Conservation (phyloP, 2,888 invertebrate species). For the Luperina testacea region DNA sequence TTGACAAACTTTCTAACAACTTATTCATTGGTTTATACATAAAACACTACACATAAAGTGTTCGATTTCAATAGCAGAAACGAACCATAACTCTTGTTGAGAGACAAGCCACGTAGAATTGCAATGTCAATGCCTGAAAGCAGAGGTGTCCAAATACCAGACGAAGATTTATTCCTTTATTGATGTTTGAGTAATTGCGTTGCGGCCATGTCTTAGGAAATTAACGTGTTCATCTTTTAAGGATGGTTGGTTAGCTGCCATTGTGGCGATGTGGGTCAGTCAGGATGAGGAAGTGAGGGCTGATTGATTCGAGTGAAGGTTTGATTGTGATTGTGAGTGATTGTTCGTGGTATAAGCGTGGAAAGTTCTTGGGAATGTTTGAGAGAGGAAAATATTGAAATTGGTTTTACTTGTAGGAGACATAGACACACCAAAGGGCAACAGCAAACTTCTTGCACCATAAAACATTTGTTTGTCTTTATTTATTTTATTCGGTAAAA, state of each 20-base stretch:
- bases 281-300: constrained; percentile 46
- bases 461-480: background rate
- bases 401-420: background rate
- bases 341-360: background rate
- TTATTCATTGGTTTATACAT: constrained; percentile 56
- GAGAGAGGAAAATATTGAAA: background rate
- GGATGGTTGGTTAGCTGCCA: constrained; percentile 52
- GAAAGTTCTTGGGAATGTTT: constrained; percentile 1
- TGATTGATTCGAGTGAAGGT: constrained; percentile 50
- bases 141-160: constrained; percentile 61
- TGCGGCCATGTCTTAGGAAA: constrained; percentile 37
- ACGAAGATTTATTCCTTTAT: constrained; percentile 70
- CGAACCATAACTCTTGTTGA: constrained; percentile 64
- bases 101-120: constrained; percentile 66
- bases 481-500: background rate
- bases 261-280: constrained; percentile 51
- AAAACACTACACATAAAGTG: constrained; percentile 56
- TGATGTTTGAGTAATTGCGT: constrained; percentile 67
- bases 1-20: constrained; percentile 52
- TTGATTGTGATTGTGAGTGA: constrained; percentile 37
- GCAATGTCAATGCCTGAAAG: constrained; percentile 69
- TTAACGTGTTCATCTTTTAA: constrained; percentile 65
- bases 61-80: constrained; percentile 59
- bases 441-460: background rate
- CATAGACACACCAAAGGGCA: background rate